Conservation (phyloP, 1,140 invertebrate species). For the Chelonus insularis region DNA sequence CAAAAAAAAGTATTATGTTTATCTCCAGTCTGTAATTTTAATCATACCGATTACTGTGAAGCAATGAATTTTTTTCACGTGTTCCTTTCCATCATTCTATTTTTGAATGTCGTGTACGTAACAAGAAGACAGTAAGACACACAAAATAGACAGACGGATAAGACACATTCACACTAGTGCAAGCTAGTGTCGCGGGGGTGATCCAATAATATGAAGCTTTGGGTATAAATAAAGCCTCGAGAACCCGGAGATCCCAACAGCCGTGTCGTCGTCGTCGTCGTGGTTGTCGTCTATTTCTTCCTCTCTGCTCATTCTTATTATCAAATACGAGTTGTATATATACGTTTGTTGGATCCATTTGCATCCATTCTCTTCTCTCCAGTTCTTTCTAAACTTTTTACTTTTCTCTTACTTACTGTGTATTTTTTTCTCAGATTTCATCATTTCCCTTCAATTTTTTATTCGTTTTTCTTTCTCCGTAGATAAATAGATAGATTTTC, state of each 20-base stretch:
- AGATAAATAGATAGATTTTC: too few relatives aligned
- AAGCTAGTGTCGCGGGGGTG: constrained; percentile 41
- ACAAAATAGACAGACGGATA: constrained; percentile 38
- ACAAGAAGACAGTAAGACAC: constrained; percentile 23
- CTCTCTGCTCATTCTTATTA: not conserved
- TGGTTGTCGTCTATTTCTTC: not conserved
- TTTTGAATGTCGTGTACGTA: constrained; percentile 14
- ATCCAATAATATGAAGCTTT: constrained; percentile 53
- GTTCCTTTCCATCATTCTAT: not conserved
- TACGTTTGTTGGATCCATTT: not conserved
- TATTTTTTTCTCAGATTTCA: too few relatives aligned
- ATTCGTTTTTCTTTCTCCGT: too few relatives aligned
- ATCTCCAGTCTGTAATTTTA: not conserved
- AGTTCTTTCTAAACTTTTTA: constrained; percentile 20
- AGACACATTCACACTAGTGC: constrained; percentile 38
- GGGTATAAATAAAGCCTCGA: constrained; percentile 50
- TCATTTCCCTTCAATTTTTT: too few relatives aligned
- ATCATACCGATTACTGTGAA: constrained; percentile 1
- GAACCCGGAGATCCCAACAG: constrained; percentile 41
- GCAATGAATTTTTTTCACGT: not conserved
- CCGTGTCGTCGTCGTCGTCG: not conserved
- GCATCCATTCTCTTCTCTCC: constrained; percentile 8
- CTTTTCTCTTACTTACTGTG: too few relatives aligned
- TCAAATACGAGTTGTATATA: not conserved
- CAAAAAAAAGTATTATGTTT: not conserved